Conservation (phyloP, 2,888 invertebrate species). For the Thumatha senex region DNA sequence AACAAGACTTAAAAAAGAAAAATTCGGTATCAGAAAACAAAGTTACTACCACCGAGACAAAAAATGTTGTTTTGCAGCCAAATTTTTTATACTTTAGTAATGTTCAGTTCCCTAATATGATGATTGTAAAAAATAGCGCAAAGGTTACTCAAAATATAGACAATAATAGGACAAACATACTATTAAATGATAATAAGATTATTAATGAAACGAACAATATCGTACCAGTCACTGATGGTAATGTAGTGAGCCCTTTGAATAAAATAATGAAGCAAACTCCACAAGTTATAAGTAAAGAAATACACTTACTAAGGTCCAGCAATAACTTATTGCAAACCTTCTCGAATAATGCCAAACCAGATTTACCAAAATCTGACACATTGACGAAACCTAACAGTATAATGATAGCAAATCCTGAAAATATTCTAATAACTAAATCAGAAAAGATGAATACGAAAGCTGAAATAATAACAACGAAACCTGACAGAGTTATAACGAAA, state of each 20-base stretch:
- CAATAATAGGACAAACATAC: slow-evolving; percentile 45
- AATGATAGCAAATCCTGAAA: slow-evolving; percentile 4
- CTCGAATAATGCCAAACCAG: slow-evolving; percentile 57
- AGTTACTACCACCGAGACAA: slow-evolving; percentile 50
- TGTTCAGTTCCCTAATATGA: slow-evolving; percentile 74
- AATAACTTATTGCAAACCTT: slow-evolving; percentile 60
- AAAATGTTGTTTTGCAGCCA: slow-evolving; percentile 69
- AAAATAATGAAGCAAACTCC: slow-evolving; percentile 37
- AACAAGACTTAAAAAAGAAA: slow-evolving; percentile 64
- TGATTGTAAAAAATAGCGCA: slow-evolving; percentile 72
- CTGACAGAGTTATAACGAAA: slow-evolving; percentile 4
- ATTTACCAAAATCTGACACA: slow-evolving; percentile 37
- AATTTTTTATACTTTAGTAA: slow-evolving; percentile 76
- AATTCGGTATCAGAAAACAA: slow-evolving; percentile 52
- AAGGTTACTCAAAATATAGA: slow-evolving; percentile 52
- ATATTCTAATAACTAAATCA: slow-evolving; percentile 2
- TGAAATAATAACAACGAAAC: slow-evolving; percentile 1
- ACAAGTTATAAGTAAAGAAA: slow-evolving; percentile 50
- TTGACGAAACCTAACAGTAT: slow-evolving; percentile 1
- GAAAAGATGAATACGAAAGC: slow-evolving; percentile 2
- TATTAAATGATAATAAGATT: slow-evolving; percentile 57
- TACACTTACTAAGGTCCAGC: slow-evolving; percentile 59
- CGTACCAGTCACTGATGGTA: slow-evolving; percentile 27
- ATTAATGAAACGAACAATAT: slow-evolving; percentile 37
- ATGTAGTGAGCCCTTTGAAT: slow-evolving; percentile 7